Evolutionary conservation across 1,140 invertebrate species (phyloP).

Genomic region (Apis dorsata): DNA sequence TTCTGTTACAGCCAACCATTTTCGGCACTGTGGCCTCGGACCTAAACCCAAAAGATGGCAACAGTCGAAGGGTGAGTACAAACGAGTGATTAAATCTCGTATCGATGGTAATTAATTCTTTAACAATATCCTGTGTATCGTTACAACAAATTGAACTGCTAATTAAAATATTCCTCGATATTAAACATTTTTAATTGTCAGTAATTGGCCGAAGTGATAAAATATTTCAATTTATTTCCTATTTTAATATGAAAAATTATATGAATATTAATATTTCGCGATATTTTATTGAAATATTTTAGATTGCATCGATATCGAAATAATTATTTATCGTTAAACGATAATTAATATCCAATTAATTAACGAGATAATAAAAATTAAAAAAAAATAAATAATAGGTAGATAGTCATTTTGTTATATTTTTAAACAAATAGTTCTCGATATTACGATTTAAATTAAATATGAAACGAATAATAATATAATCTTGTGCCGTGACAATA

Average conservation of each 20-base stretch:
- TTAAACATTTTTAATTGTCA: background rate
- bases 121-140: background rate
- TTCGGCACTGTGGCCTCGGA: constrained; percentile 84
- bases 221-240: background rate
- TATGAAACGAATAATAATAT: too few relatives aligned
- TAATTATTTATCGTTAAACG: background rate
- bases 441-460: too few relatives aligned
- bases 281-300: background rate
- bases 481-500: too few relatives aligned
- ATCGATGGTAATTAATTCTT: constrained; percentile 11
- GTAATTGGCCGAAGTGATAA: background rate
- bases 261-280: background rate
- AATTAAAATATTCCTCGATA: background rate
- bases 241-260: background rate
- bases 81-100: background rate
- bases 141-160: background rate
- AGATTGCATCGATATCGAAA: background rate
- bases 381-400: too few relatives aligned
- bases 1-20: constrained; percentile 82
- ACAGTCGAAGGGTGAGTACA: constrained; percentile 81
- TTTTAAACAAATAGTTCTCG: too few relatives aligned
- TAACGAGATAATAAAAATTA: too few relatives aligned
- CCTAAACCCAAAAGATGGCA: constrained; percentile 81
- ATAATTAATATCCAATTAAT: background rate
- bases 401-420: too few relatives aligned